Conservation (phyloP, 2,888 invertebrate genomes). For the Cephus runcator region DNA sequence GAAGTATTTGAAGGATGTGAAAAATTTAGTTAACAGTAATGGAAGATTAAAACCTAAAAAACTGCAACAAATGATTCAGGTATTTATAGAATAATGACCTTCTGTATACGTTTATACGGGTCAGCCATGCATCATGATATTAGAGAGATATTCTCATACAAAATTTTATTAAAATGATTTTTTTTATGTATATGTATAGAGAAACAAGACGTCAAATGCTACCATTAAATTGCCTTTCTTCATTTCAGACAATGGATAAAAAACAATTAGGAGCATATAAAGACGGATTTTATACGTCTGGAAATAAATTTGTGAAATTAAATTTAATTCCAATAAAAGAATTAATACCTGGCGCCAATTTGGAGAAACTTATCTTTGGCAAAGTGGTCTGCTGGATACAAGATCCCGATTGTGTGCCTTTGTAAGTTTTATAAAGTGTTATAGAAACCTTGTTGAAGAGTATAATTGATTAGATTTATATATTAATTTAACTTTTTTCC, state of each 20-base stretch:
- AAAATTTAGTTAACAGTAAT: constrained; percentile 72
- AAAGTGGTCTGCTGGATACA: constrained; percentile 85
- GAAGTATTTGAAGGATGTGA: constrained; percentile 74
- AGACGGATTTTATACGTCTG: constrained; percentile 69
- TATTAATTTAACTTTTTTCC: constrained; percentile 2
- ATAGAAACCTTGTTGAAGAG: not conserved
- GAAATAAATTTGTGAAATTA: constrained; percentile 68
- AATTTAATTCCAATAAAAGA: constrained; percentile 67
- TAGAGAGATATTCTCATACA: not conserved
- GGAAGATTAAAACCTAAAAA: constrained; percentile 82
- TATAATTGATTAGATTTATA: constrained; percentile 3
- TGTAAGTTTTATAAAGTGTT: constrained; percentile 70
- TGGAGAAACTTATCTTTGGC: constrained; percentile 77
- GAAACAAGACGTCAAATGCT: constrained; percentile 1
- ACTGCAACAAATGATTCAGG: constrained; percentile 76
- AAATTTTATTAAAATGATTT: not conserved
- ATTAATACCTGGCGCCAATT: constrained; percentile 74
- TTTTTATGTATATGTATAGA: not conserved
- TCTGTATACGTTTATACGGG: not conserved
- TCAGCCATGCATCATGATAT: not conserved
- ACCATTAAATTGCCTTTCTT: not conserved
- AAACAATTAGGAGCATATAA: constrained; percentile 78
- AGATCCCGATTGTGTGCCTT: constrained; percentile 80
- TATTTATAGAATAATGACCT: constrained; percentile 42
- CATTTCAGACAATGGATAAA: constrained; percentile 71